phyloP scores from a whole-genome alignment of 2,113 vertebrate genomes.

The Baryphthengus martii region DNA sequence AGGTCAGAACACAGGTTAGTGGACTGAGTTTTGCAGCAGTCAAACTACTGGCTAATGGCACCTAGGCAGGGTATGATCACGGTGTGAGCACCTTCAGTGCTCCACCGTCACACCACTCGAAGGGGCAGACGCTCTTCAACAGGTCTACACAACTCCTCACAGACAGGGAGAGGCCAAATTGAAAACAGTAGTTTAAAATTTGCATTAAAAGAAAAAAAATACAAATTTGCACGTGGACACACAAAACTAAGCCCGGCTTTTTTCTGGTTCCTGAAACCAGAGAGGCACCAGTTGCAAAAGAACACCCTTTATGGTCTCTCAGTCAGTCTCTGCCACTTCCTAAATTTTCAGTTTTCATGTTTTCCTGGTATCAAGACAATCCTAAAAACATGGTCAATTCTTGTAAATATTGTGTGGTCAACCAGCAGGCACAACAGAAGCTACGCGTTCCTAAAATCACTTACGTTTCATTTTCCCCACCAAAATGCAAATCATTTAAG shows the following conservation, averaged over 20 bases:
- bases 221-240: neutral
- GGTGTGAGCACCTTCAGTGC: neutral
- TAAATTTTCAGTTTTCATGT: neutral
- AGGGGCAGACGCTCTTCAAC: neutral
- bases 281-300: neutral
- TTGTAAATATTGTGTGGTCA: neutral
- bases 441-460: neutral
- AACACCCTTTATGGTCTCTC: neutral
- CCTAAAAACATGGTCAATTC: neutral
- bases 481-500: neutral
- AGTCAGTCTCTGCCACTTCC: neutral
- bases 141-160: neutral
- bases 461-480: neutral
- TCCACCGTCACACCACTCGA: rapidly evolving
- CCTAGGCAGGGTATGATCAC: neutral
- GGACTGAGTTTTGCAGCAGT: neutral
- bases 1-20: neutral
- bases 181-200: neutral
- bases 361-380: neutral
- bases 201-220: neutral
- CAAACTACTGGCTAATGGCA: neutral
- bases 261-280: neutral
- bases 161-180: neutral
- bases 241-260: neutral
- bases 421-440: neutral